A percentile compares a stretch with the other conserved stretches of the same genome.
phyloP scores from a whole-genome alignment of 2,888 invertebrate species.

The Petrolisthes cinctipes region DNA sequence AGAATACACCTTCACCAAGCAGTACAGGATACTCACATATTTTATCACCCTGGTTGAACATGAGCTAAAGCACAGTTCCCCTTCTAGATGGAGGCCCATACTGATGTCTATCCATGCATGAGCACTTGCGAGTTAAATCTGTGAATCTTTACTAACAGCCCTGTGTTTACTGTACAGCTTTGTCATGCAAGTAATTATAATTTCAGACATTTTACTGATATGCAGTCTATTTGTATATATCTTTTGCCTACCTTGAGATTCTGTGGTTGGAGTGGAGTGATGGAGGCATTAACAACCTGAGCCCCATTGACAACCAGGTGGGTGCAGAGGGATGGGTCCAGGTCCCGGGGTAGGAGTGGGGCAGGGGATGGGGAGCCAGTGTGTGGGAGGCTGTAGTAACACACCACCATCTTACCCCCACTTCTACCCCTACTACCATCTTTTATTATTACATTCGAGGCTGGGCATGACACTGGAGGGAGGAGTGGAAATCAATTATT shows the following conservation, averaged over 20 bases:
- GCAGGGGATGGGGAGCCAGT: neutral
- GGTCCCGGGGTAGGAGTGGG: neutral
- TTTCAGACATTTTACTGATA: neutral
- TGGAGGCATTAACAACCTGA: neutral
- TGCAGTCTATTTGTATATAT: neutral
- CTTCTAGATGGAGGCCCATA: no score
- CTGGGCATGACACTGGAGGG: no score
- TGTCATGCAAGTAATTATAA: neutral
- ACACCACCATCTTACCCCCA: conserved; percentile 10
- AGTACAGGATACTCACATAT: no score
- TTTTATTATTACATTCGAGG: no score
- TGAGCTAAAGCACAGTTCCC: no score
- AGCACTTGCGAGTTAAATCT: neutral
- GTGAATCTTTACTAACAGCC: neutral
- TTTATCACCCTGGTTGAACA: no score
- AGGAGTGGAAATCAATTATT: no score
- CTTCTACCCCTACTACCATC: no score
- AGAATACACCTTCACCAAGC: no score
- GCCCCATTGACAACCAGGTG: conserved; percentile 14
- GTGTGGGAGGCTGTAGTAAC: conserved; percentile 7
- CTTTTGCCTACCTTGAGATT: neutral
- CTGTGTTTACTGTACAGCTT: neutral
- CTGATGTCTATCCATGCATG: no score
- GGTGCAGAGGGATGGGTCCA: conserved; percentile 10
- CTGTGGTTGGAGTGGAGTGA: neutral